Evolutionary conservation across 1,140 invertebrate species (phyloP), one percentile per base, ranked within the genome.

Genomic region (Ips nitidus): DNA sequence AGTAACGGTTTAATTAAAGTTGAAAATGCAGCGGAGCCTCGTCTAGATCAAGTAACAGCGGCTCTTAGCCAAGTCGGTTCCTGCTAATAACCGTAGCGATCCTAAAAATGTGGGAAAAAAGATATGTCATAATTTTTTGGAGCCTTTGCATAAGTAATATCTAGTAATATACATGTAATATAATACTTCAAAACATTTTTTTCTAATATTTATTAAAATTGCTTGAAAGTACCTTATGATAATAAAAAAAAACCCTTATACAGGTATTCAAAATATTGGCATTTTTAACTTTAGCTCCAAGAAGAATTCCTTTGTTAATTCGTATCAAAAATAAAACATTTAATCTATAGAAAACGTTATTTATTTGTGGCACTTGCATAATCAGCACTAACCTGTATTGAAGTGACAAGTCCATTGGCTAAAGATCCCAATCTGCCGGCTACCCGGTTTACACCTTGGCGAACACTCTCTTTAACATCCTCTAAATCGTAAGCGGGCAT

Each of bases 381-480:
- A 22, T 22, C 22, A 22, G 45, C 62, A 62, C 37, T 56, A 73
- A 77, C 95, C 86, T 97, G 95, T 78, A 98, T 85, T 71, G 93
- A 94, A 66, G 89, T 91, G 86, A 98, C 95, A 2, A 98, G 91
- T 73, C 94, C 95, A 84, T 93, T 98, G 62, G 97, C 95, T 67
- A 99, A 82, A 68, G 90, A 94, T 74, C 96, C 98, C 7, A 99
- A 82, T 77, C 92, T 91, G 3, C 94, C 96, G 41, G 97, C 97
- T 66, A 99, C 96, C 85, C 97, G 98, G 65, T 92, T 95, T 42
- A 99, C 96, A 63, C 97, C 97, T 82, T 97, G 93, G 74, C 91
- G 89, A 4, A 99, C 95, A 75, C 94, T 95, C 83, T 99, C 97
- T 80, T 93, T 94, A 0, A 99, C 94, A 78, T 98, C 97, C 72